These are phyloP conservation scores for Chitala chitala DNA, from an alignment of 2,113 vertebrate genomes.

Conservation along the genomic window DNA sequence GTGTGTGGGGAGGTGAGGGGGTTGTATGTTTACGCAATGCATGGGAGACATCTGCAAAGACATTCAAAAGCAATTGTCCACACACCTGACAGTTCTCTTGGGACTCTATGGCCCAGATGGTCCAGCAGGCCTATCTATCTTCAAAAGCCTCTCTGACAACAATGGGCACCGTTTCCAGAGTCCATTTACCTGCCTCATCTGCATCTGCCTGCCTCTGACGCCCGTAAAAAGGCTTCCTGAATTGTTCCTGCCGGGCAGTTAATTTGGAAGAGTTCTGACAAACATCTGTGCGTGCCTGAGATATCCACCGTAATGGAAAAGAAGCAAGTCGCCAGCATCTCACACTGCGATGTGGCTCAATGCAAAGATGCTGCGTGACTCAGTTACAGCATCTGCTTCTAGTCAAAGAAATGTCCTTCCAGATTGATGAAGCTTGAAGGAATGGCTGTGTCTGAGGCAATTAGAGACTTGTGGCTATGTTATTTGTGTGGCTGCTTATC, in stretches of 20 bases:
- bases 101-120: not conserved
- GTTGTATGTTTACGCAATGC: not conserved
- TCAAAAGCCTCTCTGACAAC: not conserved
- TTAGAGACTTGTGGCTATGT: not conserved
- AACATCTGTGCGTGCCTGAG: conserved; percentile 16
- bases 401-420: not conserved
- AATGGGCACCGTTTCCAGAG: not conserved
- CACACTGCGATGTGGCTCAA: not conserved
- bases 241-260: conserved; percentile 37
- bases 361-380: not conserved
- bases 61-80: not conserved
- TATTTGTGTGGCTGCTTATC: not conserved
- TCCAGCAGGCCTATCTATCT: not conserved
- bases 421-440: not conserved
- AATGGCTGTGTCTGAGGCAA: not conserved
- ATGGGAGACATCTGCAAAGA: not conserved
- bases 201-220: not conserved
- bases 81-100: no score
- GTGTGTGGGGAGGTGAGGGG: not conserved
- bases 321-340: conserved; percentile 18
- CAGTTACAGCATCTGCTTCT: not conserved
- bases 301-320: conserved; percentile 25
- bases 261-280: conserved; percentile 39
- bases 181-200: not conserved
- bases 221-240: conserved; percentile 13